Conservation (phyloP, 2,113 vertebrate genomes). For the Edolisoma coerulescens region DNA sequence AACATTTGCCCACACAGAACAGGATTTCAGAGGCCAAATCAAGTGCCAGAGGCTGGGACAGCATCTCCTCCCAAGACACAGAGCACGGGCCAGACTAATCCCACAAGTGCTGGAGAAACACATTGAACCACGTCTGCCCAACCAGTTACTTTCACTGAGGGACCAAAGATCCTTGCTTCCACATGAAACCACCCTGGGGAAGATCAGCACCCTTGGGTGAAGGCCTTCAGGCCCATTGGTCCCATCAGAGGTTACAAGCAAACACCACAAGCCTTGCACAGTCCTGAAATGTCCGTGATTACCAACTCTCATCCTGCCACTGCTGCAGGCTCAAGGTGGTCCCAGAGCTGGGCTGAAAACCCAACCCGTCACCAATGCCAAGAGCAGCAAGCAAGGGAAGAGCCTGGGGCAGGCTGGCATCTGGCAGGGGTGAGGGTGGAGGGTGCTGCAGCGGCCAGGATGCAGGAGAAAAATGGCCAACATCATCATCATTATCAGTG, state of each 20-base stretch:
- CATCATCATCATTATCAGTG: not conserved
- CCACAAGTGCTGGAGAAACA: not conserved
- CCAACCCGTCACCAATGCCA: rapidly evolving
- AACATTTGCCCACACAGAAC: not conserved
- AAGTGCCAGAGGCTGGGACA: not conserved
- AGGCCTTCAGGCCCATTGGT: not conserved
- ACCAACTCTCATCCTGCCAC: not conserved
- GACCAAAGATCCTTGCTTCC: not conserved
- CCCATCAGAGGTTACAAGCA: not conserved
- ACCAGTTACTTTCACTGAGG: not conserved
- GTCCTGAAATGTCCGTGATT: not conserved
- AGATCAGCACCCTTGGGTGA: not conserved
- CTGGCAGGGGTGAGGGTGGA: not conserved
- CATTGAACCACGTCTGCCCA: not conserved
- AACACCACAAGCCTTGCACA: not conserved
- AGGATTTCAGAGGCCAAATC: not conserved
- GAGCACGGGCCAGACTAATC: not conserved
- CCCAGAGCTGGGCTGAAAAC: not conserved
- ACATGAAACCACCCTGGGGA: not conserved
- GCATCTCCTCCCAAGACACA: not conserved
- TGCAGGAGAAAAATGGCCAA: not conserved
- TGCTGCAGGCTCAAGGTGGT: not conserved
- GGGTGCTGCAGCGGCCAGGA: not conserved
- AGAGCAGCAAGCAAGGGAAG: not conserved
- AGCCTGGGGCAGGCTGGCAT: not conserved